Conservation (phyloP, 2,797 vertebrate genomes). For the Hipposideros larvatus region DNA sequence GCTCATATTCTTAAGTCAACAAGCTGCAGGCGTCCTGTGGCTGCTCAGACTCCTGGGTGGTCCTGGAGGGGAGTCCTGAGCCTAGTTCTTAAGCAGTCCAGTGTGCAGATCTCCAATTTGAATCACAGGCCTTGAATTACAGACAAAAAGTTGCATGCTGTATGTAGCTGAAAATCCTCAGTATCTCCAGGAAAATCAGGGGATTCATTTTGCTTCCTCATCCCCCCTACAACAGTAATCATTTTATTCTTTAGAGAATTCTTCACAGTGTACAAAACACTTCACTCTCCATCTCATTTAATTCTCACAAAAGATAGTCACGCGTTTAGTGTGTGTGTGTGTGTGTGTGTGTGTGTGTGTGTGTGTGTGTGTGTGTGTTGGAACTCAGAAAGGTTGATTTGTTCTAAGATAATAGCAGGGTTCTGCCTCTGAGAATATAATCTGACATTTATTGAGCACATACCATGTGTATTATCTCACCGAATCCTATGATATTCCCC, state of each 20-base stretch:
- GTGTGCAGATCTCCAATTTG: neutral
- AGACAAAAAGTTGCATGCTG: neutral
- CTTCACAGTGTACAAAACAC: neutral
- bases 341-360: neutral
- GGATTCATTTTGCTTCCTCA: neutral
- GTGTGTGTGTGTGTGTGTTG: neutral
- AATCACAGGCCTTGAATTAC: neutral
- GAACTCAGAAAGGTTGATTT: neutral
- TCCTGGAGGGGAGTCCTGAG: slow-evolving; percentile 51
- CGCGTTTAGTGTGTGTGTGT: neutral
- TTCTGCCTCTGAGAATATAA: neutral
- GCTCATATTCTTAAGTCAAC: slow-evolving; percentile 83
- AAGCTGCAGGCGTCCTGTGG: slow-evolving; percentile 59
- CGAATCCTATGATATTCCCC: fast-evolving
- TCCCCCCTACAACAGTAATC: too few relatives aligned
- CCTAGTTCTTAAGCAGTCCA: neutral
- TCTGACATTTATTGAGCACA: neutral
- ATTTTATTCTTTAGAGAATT: neutral
- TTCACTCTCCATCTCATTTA: neutral
- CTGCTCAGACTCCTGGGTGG: slow-evolving; percentile 75
- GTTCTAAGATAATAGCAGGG: neutral
- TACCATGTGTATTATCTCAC: neutral
- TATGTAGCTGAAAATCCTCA: neutral
- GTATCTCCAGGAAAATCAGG: neutral
- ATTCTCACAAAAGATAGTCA: neutral